Conservation (phyloP, 2,113 vertebrate genomes). For the Seriola dumerili region DNA sequence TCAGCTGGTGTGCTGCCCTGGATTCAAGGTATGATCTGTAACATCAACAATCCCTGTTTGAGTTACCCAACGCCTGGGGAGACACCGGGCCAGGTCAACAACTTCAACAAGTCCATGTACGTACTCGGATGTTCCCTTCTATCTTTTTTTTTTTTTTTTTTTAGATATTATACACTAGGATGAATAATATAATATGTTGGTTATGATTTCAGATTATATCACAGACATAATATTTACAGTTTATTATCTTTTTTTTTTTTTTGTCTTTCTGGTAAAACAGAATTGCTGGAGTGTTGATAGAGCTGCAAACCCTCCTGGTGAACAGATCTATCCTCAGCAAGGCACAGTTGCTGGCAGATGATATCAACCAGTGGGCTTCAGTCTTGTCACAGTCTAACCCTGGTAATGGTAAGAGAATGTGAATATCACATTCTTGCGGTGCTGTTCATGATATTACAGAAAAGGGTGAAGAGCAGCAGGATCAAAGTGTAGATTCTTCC, state of each 20-base stretch:
- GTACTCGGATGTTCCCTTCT: constrained; percentile 49
- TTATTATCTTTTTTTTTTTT: not conserved
- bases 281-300: constrained; percentile 76
- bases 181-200: not conserved
- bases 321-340: constrained; percentile 69
- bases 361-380: constrained; percentile 70
- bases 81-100: constrained; percentile 94
- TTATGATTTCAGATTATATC: not conserved
- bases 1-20: constrained; percentile 96
- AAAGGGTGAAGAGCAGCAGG: not conserved
- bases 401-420: constrained; percentile 59
- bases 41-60: constrained; percentile 94
- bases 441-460: not conserved
- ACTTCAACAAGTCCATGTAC: constrained; percentile 96
- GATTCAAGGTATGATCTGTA: constrained; percentile 97
- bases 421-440: not conserved
- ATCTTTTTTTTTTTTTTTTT: not conserved
- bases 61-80: constrained; percentile 94
- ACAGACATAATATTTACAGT: not conserved
- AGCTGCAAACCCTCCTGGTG: constrained; percentile 78
- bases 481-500: constrained; percentile 3
- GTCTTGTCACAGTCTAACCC: constrained; percentile 59
- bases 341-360: constrained; percentile 64
- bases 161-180: not conserved
- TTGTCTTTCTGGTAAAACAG: constrained; percentile 53